These are phyloP conservation scores for Cerastoderma edule DNA, from an alignment of 2,888 invertebrate species.

Conservation along the genomic window DNA sequence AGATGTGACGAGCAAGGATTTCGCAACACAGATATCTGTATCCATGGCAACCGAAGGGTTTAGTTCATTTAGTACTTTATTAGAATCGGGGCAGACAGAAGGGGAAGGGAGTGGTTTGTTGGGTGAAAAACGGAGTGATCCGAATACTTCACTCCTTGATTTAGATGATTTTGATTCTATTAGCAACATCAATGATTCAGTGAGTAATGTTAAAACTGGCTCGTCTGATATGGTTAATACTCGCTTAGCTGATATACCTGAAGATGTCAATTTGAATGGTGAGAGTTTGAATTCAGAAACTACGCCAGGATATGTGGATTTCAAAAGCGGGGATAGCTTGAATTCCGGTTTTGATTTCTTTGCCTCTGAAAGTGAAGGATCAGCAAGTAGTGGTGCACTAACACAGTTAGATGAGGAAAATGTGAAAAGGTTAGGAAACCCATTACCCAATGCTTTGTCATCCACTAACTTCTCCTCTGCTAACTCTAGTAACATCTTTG, in stretches of 20 bases:
- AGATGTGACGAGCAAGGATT: constrained; percentile 48
- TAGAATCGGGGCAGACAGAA: constrained; percentile 1
- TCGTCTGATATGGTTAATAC: too few relatives aligned
- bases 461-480: constrained; percentile 44
- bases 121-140: neutral
- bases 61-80: constrained; percentile 31
- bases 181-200: too few relatives aligned
- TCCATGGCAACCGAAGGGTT: constrained; percentile 48
- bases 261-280: too few relatives aligned
- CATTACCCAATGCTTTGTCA: constrained; percentile 3
- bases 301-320: too few relatives aligned
- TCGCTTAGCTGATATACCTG: too few relatives aligned
- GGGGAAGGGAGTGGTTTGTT: too few relatives aligned
- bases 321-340: too few relatives aligned
- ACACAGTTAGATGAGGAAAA: neutral
- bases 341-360: constrained; percentile 25
- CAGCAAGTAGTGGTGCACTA: neutral
- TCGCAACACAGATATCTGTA: constrained; percentile 42
- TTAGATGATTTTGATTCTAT: constrained; percentile 11
- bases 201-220: too few relatives aligned
- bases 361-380: neutral
- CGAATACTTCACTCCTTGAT: neutral
- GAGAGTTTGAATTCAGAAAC: too few relatives aligned
- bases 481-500: constrained; percentile 51
- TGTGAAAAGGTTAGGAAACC: constrained; percentile 10